These are phyloP conservation scores for Neodiprion fabricii DNA, from an alignment of 1,140 invertebrate genomes.

Conservation along the genomic window DNA sequence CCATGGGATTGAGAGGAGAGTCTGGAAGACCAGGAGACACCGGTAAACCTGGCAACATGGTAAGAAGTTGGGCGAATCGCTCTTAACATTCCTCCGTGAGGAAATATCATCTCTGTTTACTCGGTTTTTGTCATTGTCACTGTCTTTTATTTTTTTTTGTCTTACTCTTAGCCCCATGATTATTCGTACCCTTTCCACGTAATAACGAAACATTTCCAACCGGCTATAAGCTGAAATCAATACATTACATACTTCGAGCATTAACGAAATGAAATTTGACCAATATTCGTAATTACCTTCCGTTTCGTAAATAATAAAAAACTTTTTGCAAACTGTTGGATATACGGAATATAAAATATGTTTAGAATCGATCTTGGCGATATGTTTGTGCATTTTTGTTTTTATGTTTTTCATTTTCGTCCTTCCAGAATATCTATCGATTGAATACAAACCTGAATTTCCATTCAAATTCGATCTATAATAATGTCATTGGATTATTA, in stretches of 20 bases:
- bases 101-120: conserved; percentile 4
- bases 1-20: conserved; percentile 87
- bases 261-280: no score
- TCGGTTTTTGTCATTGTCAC: neutral
- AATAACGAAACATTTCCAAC: neutral
- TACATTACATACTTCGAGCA: neutral
- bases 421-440: no score
- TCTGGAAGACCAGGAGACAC: conserved; percentile 74
- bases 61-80: conserved; percentile 67
- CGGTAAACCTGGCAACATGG: conserved; percentile 79
- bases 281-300: no score
- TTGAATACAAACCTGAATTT: no score
- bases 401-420: no score
- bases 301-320: no score
- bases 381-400: no score
- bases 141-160: neutral
- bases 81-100: conserved; percentile 55
- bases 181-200: neutral
- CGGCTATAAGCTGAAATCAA: neutral
- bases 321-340: no score
- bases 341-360: no score
- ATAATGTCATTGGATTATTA: no score
- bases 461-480: no score
- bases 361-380: no score
- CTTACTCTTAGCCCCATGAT: neutral